Percentiles rank a stretch among this genome's conserved stretches.
Evolutionary conservation across 35 echinoderm and acorn worm genomes (phyloP).

Genomic region (Nesometra sesokonis): DNA sequence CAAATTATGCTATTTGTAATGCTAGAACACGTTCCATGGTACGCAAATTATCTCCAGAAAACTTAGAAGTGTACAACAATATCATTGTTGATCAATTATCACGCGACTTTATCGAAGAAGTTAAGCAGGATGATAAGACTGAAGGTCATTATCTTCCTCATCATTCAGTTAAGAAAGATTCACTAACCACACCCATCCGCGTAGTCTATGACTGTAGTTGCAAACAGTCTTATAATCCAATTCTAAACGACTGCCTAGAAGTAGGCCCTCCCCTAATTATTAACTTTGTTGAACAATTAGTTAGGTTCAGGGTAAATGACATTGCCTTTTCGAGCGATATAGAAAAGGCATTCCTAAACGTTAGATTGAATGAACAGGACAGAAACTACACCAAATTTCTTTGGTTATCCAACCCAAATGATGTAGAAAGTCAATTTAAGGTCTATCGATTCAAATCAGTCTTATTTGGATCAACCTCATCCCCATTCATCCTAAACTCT

Average conservation of each 20-base stretch:
- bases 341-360: too few species aligned
- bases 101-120: background rate
- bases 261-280: background rate
- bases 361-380: background rate
- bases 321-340: background rate
- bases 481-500: too few species aligned
- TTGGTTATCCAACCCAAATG: background rate
- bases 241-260: background rate
- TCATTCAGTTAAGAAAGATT: background rate
- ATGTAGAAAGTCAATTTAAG: too few species aligned
- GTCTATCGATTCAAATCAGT: background rate
- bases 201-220: background rate
- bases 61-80: background rate
- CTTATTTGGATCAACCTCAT: too few species aligned
- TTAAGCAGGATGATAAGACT: background rate
- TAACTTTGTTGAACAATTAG: background rate
- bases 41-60: background rate
- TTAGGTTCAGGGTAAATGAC: background rate
- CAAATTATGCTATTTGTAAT: background rate
- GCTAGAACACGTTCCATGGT: background rate
- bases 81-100: background rate
- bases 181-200: background rate
- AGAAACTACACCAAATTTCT: too few species aligned
- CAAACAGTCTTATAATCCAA: background rate
- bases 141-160: too few species aligned